These are phyloP conservation scores for Atrina japonica DNA, from an alignment of 2,888 invertebrate species.

Conservation along the genomic window DNA sequence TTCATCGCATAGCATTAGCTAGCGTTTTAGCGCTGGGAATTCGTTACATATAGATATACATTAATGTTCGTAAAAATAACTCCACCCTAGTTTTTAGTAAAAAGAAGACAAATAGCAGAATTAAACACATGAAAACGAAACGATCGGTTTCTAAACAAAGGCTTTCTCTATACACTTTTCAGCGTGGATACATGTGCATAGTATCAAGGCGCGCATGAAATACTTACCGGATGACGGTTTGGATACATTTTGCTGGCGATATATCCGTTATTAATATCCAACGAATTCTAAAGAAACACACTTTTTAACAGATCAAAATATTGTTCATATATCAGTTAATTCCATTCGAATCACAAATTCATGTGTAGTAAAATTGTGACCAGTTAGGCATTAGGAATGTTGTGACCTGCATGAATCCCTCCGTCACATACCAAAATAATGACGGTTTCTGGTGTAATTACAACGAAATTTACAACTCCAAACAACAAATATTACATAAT, in stretches of 20 bases:
- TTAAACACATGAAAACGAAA: no score
- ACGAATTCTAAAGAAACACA: neutral
- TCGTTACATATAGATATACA: neutral
- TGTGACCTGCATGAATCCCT: neutral
- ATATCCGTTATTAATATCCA: neutral
- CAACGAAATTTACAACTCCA: no score
- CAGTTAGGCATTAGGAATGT: neutral
- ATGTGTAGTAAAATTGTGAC: no score
- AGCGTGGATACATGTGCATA: no score
- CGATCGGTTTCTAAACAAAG: neutral
- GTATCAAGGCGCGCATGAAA: conserved; percentile 15
- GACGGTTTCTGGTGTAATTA: neutral
- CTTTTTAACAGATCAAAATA: neutral
- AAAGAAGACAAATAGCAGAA: no score
- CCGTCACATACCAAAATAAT: conserved; percentile 4
- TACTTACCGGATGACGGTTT: conserved; percentile 76
- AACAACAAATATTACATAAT: no score
- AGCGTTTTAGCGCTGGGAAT: neutral
- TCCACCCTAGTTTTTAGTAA: no score
- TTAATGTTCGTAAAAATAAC: no score
- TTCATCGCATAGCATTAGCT: no score
- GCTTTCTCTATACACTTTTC: no score
- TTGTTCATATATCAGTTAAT: no score
- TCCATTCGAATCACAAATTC: no score
- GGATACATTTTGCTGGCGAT: conserved; percentile 69